These are phyloP conservation scores for Hydriomena furcata DNA, from an alignment of 2,888 invertebrate genomes.

Conservation along the genomic window DNA sequence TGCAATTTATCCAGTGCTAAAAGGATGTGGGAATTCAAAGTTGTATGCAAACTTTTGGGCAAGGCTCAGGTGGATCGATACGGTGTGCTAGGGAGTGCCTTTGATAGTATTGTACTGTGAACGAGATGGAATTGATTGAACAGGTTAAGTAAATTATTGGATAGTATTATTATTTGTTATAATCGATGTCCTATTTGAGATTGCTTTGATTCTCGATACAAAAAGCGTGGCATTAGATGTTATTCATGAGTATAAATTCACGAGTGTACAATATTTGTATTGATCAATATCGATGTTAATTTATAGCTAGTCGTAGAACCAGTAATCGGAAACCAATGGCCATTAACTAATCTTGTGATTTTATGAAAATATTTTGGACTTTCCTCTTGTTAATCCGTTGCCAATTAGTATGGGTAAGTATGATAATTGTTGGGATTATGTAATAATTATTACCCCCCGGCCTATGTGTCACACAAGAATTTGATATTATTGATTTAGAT, in stretches of 20 bases:
- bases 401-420: constrained; percentile 47
- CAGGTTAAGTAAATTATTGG: constrained; percentile 51
- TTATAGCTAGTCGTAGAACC: constrained; percentile 30
- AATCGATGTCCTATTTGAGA: constrained; percentile 52
- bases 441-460: constrained; percentile 42
- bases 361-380: constrained; percentile 12
- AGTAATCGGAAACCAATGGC: constrained; percentile 33
- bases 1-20: constrained; percentile 30
- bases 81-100: constrained; percentile 63
- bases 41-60: constrained; percentile 40
- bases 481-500: constrained; percentile 71
- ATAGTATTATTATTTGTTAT: constrained; percentile 63
- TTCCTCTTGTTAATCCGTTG: constrained; percentile 20
- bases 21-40: constrained; percentile 50
- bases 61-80: constrained; percentile 38
- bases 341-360: constrained; percentile 28
- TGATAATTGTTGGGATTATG: constrained; percentile 48
- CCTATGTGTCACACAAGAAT: constrained; percentile 54
- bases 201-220: constrained; percentile 41
- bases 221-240: constrained; percentile 44
- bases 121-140: constrained; percentile 47
- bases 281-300: constrained; percentile 26
- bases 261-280: constrained; percentile 40
- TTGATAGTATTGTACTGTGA: constrained; percentile 45
- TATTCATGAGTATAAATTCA: constrained; percentile 39